Evolutionary conservation across 1,140 invertebrate species (phyloP).

Genomic region (Eumaeus atala): DNA sequence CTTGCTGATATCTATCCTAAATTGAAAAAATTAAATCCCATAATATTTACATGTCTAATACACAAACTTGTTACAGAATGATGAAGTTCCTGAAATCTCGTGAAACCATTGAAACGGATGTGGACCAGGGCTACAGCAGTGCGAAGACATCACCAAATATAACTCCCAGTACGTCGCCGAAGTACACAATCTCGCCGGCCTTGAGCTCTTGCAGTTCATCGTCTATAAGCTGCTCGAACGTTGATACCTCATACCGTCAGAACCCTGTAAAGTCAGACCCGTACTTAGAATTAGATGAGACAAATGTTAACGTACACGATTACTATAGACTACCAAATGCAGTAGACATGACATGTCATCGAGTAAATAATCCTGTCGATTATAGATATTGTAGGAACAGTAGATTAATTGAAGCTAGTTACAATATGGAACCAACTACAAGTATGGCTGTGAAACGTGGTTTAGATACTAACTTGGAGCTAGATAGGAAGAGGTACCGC

Average conservation of each 20-base stretch:
- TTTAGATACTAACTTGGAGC: slow-evolving; percentile 40
- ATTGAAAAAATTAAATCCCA: background rate
- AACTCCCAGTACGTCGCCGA: slow-evolving; percentile 47
- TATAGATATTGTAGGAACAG: slow-evolving; percentile 47
- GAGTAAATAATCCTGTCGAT: slow-evolving; percentile 42
- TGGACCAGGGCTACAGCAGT: slow-evolving; percentile 58
- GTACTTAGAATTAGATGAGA: slow-evolving; percentile 42
- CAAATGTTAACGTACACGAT: slow-evolving; percentile 26
- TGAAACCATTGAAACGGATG: slow-evolving; percentile 41
- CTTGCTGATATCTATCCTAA: slow-evolving; percentile 30
- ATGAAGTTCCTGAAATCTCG: slow-evolving; percentile 57
- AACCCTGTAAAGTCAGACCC: slow-evolving; percentile 33
- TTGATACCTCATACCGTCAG: slow-evolving; percentile 39
- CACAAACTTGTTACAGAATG: slow-evolving; percentile 42
- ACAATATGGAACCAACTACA: slow-evolving; percentile 34
- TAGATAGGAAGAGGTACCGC: slow-evolving; percentile 56
- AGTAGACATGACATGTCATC: slow-evolving; percentile 35
- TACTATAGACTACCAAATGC: slow-evolving; percentile 37
- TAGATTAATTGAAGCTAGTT: slow-evolving; percentile 49
- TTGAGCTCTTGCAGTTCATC: slow-evolving; percentile 43
- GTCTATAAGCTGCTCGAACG: slow-evolving; percentile 30
- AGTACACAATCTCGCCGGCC: slow-evolving; percentile 38
- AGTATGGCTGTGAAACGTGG: slow-evolving; percentile 56
- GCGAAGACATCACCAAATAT: slow-evolving; percentile 52
- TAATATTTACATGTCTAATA: background rate